These are phyloP conservation scores for Grapholita molesta DNA, from an alignment of 1,140 invertebrate species.

Conservation along the genomic window DNA sequence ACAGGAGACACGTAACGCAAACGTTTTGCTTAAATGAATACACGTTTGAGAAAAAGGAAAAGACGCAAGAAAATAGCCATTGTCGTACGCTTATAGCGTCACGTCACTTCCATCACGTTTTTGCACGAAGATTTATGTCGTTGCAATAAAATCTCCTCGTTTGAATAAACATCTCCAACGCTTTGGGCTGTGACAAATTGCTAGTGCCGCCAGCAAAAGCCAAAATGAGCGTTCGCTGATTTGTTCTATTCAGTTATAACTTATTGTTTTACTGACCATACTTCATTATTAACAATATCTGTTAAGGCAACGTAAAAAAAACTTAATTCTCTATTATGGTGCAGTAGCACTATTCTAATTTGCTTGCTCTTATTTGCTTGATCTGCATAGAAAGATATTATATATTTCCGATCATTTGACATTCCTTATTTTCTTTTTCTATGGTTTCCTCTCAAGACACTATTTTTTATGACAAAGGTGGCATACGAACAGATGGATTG, in stretches of 20 bases:
- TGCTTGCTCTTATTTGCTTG: too few species aligned
- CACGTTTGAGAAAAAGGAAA: slow-evolving; percentile 19
- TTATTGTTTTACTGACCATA: slow-evolving; percentile 11
- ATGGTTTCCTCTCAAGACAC: too few species aligned
- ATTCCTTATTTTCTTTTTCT: too few species aligned
- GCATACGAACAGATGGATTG: too few species aligned
- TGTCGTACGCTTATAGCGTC: slow-evolving; percentile 48
- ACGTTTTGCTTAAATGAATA: slow-evolving; percentile 13
- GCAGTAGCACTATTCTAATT: too few species aligned
- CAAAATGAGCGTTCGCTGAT: slow-evolving; percentile 55
- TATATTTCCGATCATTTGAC: too few species aligned
- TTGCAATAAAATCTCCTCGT: slow-evolving; percentile 68
- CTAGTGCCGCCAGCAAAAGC: slow-evolving; percentile 52
- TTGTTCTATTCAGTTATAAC: slow-evolving; percentile 61
- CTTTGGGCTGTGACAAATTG: slow-evolving; percentile 60
- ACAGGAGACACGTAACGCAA: background rate
- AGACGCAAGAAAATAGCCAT: slow-evolving; percentile 37
- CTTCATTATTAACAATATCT: background rate
- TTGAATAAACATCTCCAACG: slow-evolving; percentile 68
- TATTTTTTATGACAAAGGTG: too few species aligned
- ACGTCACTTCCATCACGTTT: slow-evolving; percentile 56
- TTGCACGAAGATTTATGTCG: slow-evolving; percentile 52
- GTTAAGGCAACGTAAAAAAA: too few species aligned
- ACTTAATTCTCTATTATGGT: too few species aligned
- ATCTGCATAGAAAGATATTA: too few species aligned